A percentile compares a stretch with the other conserved stretches of the same genome.
phyloP scores from a whole-genome alignment of 1,140 invertebrate genomes.

The Sitobion miscanthi region DNA sequence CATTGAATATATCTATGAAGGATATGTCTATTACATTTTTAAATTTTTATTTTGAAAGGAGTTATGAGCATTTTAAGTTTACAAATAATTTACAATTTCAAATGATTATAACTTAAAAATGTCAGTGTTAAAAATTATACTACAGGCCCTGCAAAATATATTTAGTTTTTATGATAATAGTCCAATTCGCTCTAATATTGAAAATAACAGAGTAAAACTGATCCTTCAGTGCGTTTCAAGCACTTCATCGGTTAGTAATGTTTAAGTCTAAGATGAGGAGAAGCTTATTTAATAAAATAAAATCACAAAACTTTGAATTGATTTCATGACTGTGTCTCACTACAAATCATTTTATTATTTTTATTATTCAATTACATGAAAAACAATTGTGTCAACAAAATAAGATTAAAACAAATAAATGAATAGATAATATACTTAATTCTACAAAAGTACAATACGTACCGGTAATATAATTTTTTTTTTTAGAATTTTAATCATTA shows the following conservation, averaged over 20 bases:
- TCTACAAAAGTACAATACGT: not conserved
- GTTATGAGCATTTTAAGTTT: too few species aligned
- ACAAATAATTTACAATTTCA: too few species aligned
- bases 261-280: not conserved
- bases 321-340: not conserved
- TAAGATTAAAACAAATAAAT: not conserved
- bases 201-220: too few species aligned
- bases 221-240: too few species aligned
- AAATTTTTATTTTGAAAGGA: too few species aligned
- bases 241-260: too few species aligned
- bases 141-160: too few species aligned
- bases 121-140: too few species aligned
- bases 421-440: conserved; percentile 9
- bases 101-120: too few species aligned
- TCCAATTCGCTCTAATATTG: too few species aligned
- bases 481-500: not conserved
- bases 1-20: too few species aligned
- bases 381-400: not conserved
- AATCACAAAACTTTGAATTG: not conserved
- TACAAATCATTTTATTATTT: not conserved
- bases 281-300: not conserved
- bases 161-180: too few species aligned
- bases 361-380: conserved; percentile 3
- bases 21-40: not conserved
- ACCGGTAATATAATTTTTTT: not conserved